These are phyloP conservation scores for Glyptemys insculpta DNA, from an alignment of 2,797 vertebrate genomes.

Conservation along the genomic window DNA sequence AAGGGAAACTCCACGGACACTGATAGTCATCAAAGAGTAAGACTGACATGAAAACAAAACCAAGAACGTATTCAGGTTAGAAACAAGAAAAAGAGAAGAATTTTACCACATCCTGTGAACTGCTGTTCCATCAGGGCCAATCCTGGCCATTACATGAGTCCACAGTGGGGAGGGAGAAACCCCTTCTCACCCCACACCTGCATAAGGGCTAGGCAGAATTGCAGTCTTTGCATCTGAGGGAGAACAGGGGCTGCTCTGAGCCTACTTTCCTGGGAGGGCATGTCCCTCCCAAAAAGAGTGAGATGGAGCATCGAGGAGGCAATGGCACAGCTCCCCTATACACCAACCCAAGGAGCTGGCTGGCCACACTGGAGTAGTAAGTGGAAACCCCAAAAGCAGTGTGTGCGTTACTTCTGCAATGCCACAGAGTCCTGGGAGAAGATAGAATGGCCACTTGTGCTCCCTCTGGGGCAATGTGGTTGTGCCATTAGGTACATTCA, in stretches of 20 bases:
- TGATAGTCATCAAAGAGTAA: not conserved
- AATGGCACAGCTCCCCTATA: not conserved
- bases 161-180: not conserved
- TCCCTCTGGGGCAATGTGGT: not conserved
- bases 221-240: not conserved
- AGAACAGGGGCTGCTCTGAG: not conserved
- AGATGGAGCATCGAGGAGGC: not conserved
- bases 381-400: not conserved
- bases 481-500: not conserved
- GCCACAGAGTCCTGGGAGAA: not conserved
- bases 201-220: not conserved
- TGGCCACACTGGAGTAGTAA: not conserved
- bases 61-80: not conserved
- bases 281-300: not conserved
- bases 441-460: not conserved
- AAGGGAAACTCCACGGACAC: not conserved
- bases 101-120: not conserved
- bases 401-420: not conserved
- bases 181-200: fast-evolving
- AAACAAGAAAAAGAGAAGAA: not conserved
- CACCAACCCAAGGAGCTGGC: not conserved
- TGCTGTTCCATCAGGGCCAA: not conserved
- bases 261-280: not conserved
- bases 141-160: not conserved
- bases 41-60: not conserved